A percentile compares a stretch with the other conserved stretches of the same genome.
phyloP scores from a whole-genome alignment of 2,888 invertebrate species.

The Pecten maximus region DNA sequence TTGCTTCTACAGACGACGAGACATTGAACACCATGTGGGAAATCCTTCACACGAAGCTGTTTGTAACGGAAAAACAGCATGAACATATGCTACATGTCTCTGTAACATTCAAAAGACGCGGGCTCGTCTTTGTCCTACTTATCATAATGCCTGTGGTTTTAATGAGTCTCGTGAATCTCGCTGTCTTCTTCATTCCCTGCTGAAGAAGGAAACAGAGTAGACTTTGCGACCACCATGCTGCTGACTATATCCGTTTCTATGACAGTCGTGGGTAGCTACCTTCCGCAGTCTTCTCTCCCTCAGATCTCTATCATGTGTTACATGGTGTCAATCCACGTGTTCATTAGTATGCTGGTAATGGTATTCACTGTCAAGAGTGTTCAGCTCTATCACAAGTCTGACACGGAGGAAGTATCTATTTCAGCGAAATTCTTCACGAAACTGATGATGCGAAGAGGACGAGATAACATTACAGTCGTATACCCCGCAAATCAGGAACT shows the following conservation, averaged over 20 bases:
- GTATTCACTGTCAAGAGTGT: background rate
- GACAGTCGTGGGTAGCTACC: background rate
- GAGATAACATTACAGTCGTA: background rate
- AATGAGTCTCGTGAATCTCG: background rate
- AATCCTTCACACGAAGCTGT: background rate
- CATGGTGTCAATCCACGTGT: background rate
- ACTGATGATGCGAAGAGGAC: background rate
- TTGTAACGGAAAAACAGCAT: background rate
- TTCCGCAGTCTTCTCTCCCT: background rate
- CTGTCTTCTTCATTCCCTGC: background rate
- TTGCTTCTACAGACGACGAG: background rate
- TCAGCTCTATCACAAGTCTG: background rate
- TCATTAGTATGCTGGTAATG: conserved; percentile 6
- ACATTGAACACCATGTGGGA: conserved; percentile 11
- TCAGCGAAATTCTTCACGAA: background rate
- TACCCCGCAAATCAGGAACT: background rate
- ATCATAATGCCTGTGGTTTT: background rate
- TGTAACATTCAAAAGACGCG: background rate
- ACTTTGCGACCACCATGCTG: background rate
- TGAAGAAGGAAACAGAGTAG: background rate
- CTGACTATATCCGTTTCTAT: background rate
- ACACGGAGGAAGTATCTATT: background rate
- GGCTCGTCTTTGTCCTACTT: background rate
- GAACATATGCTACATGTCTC: background rate
- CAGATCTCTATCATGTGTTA: background rate